Evolutionary conservation across 2,888 invertebrate species (phyloP), one percentile per base, ranked within the genome.

Genomic region (Euplagia quadripunctaria): DNA sequence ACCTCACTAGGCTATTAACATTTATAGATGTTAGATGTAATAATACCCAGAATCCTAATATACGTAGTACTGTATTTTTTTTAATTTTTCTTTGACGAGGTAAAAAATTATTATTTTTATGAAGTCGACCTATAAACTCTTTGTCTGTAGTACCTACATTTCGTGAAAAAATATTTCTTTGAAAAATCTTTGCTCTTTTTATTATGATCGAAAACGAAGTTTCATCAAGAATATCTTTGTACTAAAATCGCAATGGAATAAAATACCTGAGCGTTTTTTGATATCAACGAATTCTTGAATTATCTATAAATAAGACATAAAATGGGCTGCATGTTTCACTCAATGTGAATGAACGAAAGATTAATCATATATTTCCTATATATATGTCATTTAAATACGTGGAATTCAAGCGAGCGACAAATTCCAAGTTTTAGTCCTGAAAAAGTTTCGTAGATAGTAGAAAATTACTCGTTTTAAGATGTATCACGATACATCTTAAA

Each of bases 161-260:
- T 42, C n/a, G n/a, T 42, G n/a, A 64, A 64, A 43, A n/a, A 61
- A 31, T 12, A 4, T 31, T 9, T 55, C 55, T 58, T 58, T 58
- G 5, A 58, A 31, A 20, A 20, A 58, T 31, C 58, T 58, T 61
- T 49, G 49, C 14, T 66, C 20, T 11, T 49, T 42, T 66, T 46
- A 20, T 46, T 49, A 46, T n/a, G 11, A 42, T 17, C 43, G n/a
- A 64, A 64, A 43, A 4, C 11, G 43, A 64, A 64, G 5, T 42
- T 64, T n/a, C 16, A 17, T 43, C n/a, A 11, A 43, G 31, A 20
- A 31, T 46, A 75, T 77, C 84, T 82, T 80, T 88, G 31, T 61
- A 61, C 61, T 31, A 61, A 61, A 31, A 61, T 61, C 31, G 4
- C 20, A 14, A 14, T 5, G 61, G 14, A 31, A 31, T 61, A 31